Evolutionary conservation across 2,113 vertebrate species (phyloP).

Genomic region (Sakesphorus luctuosus): DNA sequence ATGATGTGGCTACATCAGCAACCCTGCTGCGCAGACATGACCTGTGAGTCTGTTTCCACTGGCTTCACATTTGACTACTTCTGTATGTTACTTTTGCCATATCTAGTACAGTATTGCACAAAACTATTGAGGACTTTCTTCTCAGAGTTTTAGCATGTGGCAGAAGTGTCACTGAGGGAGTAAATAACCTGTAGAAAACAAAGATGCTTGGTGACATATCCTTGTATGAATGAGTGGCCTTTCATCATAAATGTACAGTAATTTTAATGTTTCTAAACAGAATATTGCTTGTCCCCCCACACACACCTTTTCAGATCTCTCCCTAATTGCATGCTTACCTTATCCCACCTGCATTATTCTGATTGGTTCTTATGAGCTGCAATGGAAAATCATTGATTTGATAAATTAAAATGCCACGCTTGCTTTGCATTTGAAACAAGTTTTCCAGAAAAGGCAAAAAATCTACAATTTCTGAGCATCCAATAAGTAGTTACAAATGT

Average conservation of each 20-base stretch:
- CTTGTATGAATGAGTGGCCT: background rate
- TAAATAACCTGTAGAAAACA: background rate
- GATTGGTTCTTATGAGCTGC: background rate
- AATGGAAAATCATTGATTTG: background rate
- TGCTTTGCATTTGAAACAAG: background rate
- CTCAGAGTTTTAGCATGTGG: background rate
- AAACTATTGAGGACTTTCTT: background rate
- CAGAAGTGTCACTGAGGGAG: background rate
- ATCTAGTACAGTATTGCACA: background rate
- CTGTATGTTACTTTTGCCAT: background rate
- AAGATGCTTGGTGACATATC: background rate
- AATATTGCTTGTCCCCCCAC: background rate
- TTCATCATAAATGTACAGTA: background rate
- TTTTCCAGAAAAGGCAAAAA: background rate
- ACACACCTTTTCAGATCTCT: background rate
- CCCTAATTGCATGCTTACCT: background rate
- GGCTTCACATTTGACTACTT: background rate
- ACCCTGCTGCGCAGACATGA: background rate
- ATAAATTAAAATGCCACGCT: background rate
- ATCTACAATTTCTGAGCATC: background rate
- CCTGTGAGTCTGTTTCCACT: background rate
- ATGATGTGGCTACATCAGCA: background rate
- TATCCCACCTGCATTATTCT: background rate
- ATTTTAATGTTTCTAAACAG: background rate
- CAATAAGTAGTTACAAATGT: background rate